phyloP scores from a whole-genome alignment of 1,140 invertebrate genomes.

The Saxidomus purpurata region DNA sequence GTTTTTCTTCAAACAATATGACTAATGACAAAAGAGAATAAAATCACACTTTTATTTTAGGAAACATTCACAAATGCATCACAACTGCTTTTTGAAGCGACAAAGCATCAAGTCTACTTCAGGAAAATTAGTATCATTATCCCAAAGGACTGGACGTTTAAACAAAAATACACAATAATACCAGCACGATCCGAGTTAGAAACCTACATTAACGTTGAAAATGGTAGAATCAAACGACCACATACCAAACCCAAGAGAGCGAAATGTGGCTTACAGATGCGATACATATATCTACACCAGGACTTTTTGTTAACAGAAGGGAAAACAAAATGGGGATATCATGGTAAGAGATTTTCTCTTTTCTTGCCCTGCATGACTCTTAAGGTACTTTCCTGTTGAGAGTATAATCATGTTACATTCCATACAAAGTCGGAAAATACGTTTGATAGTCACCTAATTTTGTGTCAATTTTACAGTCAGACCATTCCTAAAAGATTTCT shows the following conservation, averaged over 20 bases:
- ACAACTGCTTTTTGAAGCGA: conserved; percentile 17
- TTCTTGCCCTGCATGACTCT: too few relatives aligned
- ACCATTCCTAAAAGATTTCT: too few relatives aligned
- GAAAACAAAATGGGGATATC: neutral
- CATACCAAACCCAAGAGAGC: neutral
- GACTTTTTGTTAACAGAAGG: conserved; percentile 14
- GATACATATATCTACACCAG: neutral
- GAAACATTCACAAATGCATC: conserved; percentile 35
- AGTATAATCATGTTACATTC: too few relatives aligned
- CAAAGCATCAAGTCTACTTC: conserved; percentile 19
- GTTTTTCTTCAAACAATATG: too few relatives aligned
- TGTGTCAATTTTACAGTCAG: too few relatives aligned
- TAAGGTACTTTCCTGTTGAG: too few relatives aligned
- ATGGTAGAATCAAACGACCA: conserved; percentile 4
- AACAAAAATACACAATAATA: neutral
- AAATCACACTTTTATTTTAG: too few relatives aligned
- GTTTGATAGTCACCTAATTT: too few relatives aligned
- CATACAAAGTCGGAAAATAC: too few relatives aligned
- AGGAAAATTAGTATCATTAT: conserved; percentile 39
- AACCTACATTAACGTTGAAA: neutral
- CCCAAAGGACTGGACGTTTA: neutral
- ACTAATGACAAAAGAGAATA: too few relatives aligned
- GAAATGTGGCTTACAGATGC: neutral
- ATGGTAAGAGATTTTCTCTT: conserved; percentile 1
- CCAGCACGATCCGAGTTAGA: neutral